Conservation (phyloP, 2,888 invertebrate genomes). For the Ophion obscuratus region DNA sequence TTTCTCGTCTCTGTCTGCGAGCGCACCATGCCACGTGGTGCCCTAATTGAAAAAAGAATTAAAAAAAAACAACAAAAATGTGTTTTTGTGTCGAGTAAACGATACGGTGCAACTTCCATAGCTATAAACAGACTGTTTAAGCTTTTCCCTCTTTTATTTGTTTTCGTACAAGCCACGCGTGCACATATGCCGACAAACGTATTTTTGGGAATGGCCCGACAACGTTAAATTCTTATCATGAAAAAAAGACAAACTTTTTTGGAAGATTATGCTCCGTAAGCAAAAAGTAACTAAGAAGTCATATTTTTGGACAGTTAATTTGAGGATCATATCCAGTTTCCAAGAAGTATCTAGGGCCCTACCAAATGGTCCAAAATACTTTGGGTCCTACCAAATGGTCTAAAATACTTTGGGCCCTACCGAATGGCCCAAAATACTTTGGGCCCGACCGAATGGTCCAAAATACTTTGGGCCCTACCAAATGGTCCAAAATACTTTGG, state of each 20-base stretch:
- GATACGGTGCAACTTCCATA: slow-evolving; percentile 35
- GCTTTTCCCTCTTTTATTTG: background rate
- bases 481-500: too few relatives aligned
- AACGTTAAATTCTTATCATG: background rate
- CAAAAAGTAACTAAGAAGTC: too few relatives aligned
- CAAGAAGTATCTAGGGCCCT: too few relatives aligned
- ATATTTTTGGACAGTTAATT: too few relatives aligned
- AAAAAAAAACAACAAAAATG: slow-evolving; percentile 10
- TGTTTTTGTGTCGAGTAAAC: slow-evolving; percentile 50
- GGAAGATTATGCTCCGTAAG: too few relatives aligned
- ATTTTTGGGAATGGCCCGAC: background rate
- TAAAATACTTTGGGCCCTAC: too few relatives aligned
- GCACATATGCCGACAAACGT: background rate
- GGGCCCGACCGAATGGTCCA: too few relatives aligned
- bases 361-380: too few relatives aligned
- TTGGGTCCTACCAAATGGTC: too few relatives aligned
- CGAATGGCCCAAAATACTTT: too few relatives aligned
- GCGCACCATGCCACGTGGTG: slow-evolving; percentile 25
- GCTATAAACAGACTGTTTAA: slow-evolving; percentile 38
- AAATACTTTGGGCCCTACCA: too few relatives aligned
- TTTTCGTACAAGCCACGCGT: slow-evolving; percentile 14
- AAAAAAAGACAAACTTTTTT: background rate
- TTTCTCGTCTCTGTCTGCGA: slow-evolving; percentile 22
- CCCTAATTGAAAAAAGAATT: slow-evolving; percentile 39
- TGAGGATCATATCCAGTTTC: too few relatives aligned